A percentile compares a stretch with the other conserved stretches of the same genome.
phyloP scores from a whole-genome alignment of 2,113 vertebrate genomes.

The Ornithorhynchus anatinus region DNA sequence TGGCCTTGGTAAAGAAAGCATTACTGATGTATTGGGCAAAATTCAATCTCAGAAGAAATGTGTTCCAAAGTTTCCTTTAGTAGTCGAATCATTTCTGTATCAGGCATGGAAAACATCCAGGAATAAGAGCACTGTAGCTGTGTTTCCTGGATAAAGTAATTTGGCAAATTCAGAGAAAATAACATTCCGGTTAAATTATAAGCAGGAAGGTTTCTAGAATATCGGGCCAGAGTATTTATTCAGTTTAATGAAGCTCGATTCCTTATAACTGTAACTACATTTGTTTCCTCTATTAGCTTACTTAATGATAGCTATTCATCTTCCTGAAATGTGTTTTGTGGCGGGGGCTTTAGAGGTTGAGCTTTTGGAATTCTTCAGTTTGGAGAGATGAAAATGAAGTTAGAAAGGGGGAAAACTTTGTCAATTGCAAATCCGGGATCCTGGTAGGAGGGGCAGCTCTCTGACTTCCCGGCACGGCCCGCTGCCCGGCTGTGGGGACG shows the following conservation, averaged over 20 bases:
- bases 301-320: slow-evolving; percentile 46
- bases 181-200: slow-evolving; percentile 32
- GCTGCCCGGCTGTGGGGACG: too few species aligned
- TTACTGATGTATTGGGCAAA: neutral
- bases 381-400: slow-evolving; percentile 27
- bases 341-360: slow-evolving; percentile 22
- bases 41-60: neutral
- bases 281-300: slow-evolving; percentile 46
- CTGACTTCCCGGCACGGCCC: too few species aligned
- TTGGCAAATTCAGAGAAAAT: slow-evolving; percentile 40
- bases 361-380: slow-evolving; percentile 24
- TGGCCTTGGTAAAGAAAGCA: too few species aligned
- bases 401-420: slow-evolving; percentile 30
- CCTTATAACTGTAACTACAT: slow-evolving; percentile 44
- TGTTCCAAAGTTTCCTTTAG: neutral
- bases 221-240: slow-evolving; percentile 25
- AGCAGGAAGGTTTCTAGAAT: slow-evolving; percentile 23
- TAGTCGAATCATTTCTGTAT: neutral
- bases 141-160: slow-evolving; percentile 31
- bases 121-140: slow-evolving; percentile 9
- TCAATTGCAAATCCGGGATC: too few species aligned
- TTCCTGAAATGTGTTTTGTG: slow-evolving; percentile 33
- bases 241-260: slow-evolving; percentile 44
- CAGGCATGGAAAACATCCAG: slow-evolving; percentile 4
- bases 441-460: too few species aligned